Evolutionary conservation across 2,888 invertebrate genomes (phyloP).

Genomic region (Cephus rjabovi): DNA sequence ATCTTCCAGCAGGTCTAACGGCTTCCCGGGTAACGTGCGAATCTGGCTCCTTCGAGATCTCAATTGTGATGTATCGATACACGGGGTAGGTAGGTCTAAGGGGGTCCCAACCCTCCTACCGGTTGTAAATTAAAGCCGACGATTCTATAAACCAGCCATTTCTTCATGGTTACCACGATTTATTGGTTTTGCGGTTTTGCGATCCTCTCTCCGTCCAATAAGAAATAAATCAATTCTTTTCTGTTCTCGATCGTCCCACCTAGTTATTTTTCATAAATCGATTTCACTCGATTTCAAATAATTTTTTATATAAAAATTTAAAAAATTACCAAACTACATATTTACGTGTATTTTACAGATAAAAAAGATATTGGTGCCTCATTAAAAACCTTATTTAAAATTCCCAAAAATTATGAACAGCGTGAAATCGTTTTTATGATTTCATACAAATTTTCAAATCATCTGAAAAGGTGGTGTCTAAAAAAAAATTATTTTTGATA

Average conservation of each 20-base stretch:
- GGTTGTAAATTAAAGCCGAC: slow-evolving; percentile 46
- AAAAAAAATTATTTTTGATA: neutral
- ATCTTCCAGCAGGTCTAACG: slow-evolving; percentile 27
- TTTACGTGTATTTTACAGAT: neutral
- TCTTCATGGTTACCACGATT: slow-evolving; percentile 4
- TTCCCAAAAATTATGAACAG: neutral
- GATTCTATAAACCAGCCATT: slow-evolving; percentile 39
- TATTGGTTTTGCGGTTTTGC: slow-evolving; percentile 7
- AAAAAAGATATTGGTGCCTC: neutral
- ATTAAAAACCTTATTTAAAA: neutral
- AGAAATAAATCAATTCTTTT: slow-evolving; percentile 2
- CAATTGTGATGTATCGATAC: slow-evolving; percentile 30
- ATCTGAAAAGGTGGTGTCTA: neutral
- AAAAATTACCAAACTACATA: neutral
- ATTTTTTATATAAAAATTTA: neutral
- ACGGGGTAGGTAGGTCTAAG: neutral
- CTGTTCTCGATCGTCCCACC: neutral
- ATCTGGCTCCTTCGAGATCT: slow-evolving; percentile 32
- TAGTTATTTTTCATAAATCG: neutral
- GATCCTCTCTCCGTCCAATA: neutral
- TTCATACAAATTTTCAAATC: neutral
- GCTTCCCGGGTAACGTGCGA: slow-evolving; percentile 32
- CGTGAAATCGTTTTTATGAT: neutral
- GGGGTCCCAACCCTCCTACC: neutral
- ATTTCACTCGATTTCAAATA: neutral